phyloP scores from a whole-genome alignment of 2,888 invertebrate species.

The Chrysomela aeneicollis region DNA sequence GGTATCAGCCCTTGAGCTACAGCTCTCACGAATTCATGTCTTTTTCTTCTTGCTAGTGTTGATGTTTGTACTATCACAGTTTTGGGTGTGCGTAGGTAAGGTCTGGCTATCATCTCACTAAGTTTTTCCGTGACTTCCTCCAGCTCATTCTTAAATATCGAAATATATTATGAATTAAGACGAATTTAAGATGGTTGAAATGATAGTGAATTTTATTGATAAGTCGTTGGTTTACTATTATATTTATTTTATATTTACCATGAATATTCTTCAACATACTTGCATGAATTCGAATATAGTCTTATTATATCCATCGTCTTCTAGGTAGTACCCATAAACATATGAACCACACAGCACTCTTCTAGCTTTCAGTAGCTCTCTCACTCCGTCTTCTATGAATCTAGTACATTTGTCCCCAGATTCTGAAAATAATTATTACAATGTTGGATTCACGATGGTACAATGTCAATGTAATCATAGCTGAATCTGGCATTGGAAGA shows the following conservation, averaged over 20 bases:
- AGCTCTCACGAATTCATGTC: constrained; percentile 70
- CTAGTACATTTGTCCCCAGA: constrained; percentile 60
- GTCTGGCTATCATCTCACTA: constrained; percentile 71
- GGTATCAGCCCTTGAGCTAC: constrained; percentile 67
- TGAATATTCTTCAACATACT: constrained; percentile 56
- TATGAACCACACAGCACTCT: constrained; percentile 72
- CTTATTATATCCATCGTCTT: constrained; percentile 71
- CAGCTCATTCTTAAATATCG: constrained; percentile 66
- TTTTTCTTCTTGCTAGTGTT: constrained; percentile 66
- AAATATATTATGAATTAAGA: neutral
- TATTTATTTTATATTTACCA: too few relatives aligned
- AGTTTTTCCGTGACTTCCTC: constrained; percentile 72
- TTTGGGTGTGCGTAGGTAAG: constrained; percentile 70
- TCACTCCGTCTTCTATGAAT: constrained; percentile 71
- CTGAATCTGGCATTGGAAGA: too few relatives aligned
- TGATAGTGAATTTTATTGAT: too few relatives aligned
- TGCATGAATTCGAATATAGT: constrained; percentile 75
- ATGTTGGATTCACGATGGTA: too few relatives aligned
- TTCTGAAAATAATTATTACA: constrained; percentile 45
- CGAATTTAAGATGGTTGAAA: too few relatives aligned
- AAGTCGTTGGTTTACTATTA: too few relatives aligned
- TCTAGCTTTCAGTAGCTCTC: constrained; percentile 70
- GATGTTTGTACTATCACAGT: constrained; percentile 70
- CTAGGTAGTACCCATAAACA: constrained; percentile 73
- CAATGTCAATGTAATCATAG: neutral